Evolutionary conservation across 2,113 vertebrate genomes (phyloP), one percentile per base, ranked within the genome.

Genomic region (Xenotilapia leptura): DNA sequence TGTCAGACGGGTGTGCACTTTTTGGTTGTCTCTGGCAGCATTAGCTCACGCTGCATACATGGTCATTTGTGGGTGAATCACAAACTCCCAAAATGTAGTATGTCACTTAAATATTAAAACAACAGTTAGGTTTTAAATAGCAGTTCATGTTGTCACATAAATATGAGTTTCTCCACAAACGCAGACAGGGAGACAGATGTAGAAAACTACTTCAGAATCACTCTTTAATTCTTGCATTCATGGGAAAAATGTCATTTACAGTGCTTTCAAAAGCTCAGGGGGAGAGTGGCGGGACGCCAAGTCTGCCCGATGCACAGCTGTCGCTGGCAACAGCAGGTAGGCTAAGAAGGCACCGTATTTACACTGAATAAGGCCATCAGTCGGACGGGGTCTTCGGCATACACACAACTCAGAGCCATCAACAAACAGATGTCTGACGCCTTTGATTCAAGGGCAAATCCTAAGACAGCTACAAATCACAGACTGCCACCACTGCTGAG

Each of bases 291-390:
- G 2, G 80, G 60, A 68, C 62, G 93, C 89, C 90, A 89, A 89
- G 49, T 56, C 83, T 80, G 2, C 53, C 88, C 45, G 53, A 45
- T 42, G 88, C 88, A 89, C 94, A 94, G 92, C 90, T 94, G 94
- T 93, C 91, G 87, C 51, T 88, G 92, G 92, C 91, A 92, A 26
- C 92, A 92, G 93, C 88, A 88, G 90, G 87, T 84, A 84, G 81
- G 79, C 83, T 80, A 87, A 87, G 82, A 90, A 91, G 81, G 80
- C 80, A 87, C 86, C 85, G 58, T 86, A 87, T 90, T 91, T 93
- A 92, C 85, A 88, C 79, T 94, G 92, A 95, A 92, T 92, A 75
- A 93, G 90, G 79, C 88, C 91, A 83, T 92, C 91, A 90, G 87
- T 86, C 85, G 84, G 89, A 95, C 88, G 79, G 49, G 86, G 49